These are phyloP conservation scores for Polylopha cassiicola DNA, from an alignment of 2,888 invertebrate genomes.

Conservation along the genomic window DNA sequence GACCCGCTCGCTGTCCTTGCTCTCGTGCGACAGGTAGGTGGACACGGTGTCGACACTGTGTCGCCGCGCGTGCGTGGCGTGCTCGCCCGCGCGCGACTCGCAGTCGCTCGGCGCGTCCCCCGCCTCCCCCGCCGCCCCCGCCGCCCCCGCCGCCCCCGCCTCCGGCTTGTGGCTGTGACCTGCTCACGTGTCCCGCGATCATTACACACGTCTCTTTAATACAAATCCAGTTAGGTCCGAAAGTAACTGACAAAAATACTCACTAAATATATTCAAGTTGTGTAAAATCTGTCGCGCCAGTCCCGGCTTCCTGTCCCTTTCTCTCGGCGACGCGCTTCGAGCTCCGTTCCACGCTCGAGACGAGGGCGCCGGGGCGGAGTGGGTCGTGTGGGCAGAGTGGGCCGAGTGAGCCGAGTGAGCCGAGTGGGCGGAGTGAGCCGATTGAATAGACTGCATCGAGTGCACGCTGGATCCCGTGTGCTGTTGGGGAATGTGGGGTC, in stretches of 20 bases:
- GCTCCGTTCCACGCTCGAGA: slow-evolving; percentile 33
- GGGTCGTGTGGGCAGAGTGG: slow-evolving; percentile 30
- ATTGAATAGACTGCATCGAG: slow-evolving; percentile 43
- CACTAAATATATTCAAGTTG: slow-evolving; percentile 88
- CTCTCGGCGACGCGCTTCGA: slow-evolving; percentile 51
- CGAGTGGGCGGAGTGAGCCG: slow-evolving; percentile 34
- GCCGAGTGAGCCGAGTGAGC: slow-evolving; percentile 26
- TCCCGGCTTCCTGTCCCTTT: slow-evolving; percentile 52
- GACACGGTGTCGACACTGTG: slow-evolving; percentile 93
- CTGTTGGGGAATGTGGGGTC: slow-evolving; percentile 61
- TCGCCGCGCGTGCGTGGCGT: slow-evolving; percentile 85
- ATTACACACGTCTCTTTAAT: too few relatives aligned
- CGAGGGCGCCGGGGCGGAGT: slow-evolving; percentile 27
- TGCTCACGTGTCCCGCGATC: slow-evolving; percentile 25
- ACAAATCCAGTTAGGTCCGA: too few relatives aligned
- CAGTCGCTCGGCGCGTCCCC: slow-evolving; percentile 55
- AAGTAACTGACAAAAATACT: slow-evolving; percentile 31
- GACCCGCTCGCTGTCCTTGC: slow-evolving; percentile 80
- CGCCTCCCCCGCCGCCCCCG: slow-evolving; percentile 20
- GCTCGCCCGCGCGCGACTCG: slow-evolving; percentile 54
- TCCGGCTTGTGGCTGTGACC: slow-evolving; percentile 55
- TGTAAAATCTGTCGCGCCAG: slow-evolving; percentile 87
- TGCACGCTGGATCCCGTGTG: slow-evolving; percentile 69
- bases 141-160: slow-evolving; percentile 9
- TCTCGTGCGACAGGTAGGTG: slow-evolving; percentile 91